Base-by-base conservation (phyloP, 2,888 invertebrate species). In the Hecatera dysodea region DNA sequence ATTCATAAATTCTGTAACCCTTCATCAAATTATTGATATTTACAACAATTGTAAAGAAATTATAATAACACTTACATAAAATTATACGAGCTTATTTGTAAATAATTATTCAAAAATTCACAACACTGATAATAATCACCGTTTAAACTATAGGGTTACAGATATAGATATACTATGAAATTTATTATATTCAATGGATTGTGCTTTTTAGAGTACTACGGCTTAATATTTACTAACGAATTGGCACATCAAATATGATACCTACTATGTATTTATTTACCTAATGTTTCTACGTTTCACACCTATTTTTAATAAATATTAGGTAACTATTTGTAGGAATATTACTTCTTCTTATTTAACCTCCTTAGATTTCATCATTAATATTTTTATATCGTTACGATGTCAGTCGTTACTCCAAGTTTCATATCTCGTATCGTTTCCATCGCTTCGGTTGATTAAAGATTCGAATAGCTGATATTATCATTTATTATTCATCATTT, bases 81-180 rank as follows among this genome's bases (percentile, higher is more conserved):
- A 85, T 67, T 67, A 83, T 75, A 82, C 66, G 74, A 83, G 68
- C 77, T 72, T 76, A 82, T 61, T 82, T 82, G 65, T 77, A 82
- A 80, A 79, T 62, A 78, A 83, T 85, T 81, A 72, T 80, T 85
- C 67, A 71, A 88, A 89, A 90, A 88, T 85, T 93, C 92, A 93
- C 93, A 93, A 92, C 93, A 92, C 91, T 88, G 87, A 91, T 85
- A 86, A 86, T 86, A 88, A 88, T 89, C 80, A 86, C 87, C 81
- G 82, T 83, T 78, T 75, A 27, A 80, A 74, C 70, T 78, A 82
- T 71, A 86, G 87, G 88, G 88, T 88, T 89, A 90, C 88, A 89
- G 87, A 85, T 73, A 75, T n/a, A n/a, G n/a, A n/a, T 22, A 87
- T 79, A 87, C n/a, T 72, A 84, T 55, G 67, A 79, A 87, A 86